Conservation (phyloP, 2,888 invertebrate genomes). For the Iphiclides podalirius region DNA sequence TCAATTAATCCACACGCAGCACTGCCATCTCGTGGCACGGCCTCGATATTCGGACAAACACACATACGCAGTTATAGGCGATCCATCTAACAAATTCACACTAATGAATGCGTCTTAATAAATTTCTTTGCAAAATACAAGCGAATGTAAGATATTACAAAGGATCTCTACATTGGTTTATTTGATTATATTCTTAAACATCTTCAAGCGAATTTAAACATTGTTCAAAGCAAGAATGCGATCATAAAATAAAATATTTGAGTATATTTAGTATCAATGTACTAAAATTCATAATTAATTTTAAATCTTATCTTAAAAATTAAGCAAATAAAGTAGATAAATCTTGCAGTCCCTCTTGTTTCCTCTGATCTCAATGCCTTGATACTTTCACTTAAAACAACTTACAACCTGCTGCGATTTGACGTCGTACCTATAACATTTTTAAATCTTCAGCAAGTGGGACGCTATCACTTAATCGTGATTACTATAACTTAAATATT, state of each 20-base stretch:
- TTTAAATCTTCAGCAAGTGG: slow-evolving; percentile 1
- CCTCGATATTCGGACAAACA: slow-evolving; percentile 66
- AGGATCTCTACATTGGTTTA: not conserved
- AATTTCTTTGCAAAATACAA: slow-evolving; percentile 10
- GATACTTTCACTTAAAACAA: slow-evolving; percentile 21
- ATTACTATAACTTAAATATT: not conserved
- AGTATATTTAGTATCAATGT: too few relatives aligned
- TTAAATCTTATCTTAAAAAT: too few relatives aligned
- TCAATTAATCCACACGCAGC: slow-evolving; percentile 29
- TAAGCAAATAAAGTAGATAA: too few relatives aligned
- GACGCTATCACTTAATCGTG: slow-evolving; percentile 2
- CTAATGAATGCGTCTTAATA: slow-evolving; percentile 38
- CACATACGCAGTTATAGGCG: slow-evolving; percentile 55
- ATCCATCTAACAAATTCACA: slow-evolving; percentile 59
- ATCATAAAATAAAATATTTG: too few relatives aligned
- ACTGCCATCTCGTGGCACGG: slow-evolving; percentile 58
- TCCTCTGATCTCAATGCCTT: slow-evolving; percentile 21
- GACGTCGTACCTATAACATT: slow-evolving; percentile 14
- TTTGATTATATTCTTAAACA: too few relatives aligned
- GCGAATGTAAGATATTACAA: slow-evolving; percentile 7
- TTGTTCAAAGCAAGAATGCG: too few relatives aligned
- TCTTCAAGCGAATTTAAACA: too few relatives aligned
- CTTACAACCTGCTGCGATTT: slow-evolving; percentile 19
- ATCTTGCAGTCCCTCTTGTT: slow-evolving; percentile 9
- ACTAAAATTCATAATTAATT: too few relatives aligned